Evolutionary conservation across 2,797 vertebrate species (phyloP).

Genomic region (Trichosurus vulpecula): DNA sequence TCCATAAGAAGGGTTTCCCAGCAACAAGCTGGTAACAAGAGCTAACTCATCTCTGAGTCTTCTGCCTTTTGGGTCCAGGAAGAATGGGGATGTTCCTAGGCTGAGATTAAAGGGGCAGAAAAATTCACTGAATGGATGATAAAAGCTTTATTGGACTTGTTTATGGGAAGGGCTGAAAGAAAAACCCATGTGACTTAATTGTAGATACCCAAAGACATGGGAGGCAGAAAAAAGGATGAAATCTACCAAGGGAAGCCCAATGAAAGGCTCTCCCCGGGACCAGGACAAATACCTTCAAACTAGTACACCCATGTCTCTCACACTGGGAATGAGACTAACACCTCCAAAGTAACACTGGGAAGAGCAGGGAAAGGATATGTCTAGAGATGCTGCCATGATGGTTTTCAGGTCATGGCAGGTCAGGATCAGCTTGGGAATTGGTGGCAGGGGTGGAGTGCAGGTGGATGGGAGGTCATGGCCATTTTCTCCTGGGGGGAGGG

Average conservation of each 20-base stretch:
- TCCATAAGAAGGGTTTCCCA: neutral
- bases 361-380: neutral
- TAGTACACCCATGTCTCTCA: neutral
- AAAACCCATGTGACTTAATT: neutral
- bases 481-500: neutral
- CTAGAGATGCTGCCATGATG: neutral
- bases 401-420: neutral
- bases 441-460: accelerated
- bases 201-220: neutral
- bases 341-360: neutral
- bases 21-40: neutral
- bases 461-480: neutral
- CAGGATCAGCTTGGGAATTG: neutral
- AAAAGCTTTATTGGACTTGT: neutral
- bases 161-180: neutral
- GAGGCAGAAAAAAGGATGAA: neutral
- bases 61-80: neutral
- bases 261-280: neutral
- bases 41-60: neutral
- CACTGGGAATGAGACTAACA: neutral
- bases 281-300: neutral
- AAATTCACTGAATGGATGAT: neutral
- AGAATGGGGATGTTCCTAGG: neutral
- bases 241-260: neutral
- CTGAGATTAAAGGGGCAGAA: neutral